Percentiles rank a stretch among this genome's conserved stretches.
These are phyloP conservation scores for Passer domesticus DNA, from an alignment of 2,113 vertebrate species.

Conservation along the genomic window DNA sequence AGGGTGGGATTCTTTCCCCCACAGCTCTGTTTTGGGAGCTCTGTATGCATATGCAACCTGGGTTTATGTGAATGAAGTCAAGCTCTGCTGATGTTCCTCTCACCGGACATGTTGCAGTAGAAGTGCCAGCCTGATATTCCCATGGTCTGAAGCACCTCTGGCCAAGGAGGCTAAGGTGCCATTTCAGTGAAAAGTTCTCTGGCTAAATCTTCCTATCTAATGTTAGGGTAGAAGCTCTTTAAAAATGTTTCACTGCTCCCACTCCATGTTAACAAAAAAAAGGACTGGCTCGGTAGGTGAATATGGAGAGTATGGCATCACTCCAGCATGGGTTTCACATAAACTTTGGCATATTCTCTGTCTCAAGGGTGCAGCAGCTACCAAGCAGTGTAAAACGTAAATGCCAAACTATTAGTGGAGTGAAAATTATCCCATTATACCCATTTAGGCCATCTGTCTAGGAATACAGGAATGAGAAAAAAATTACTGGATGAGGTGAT, in stretches of 20 bases:
- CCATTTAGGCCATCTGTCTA: background rate
- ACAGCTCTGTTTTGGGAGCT: background rate
- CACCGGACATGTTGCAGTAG: fast-evolving
- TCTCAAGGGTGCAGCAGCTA: background rate
- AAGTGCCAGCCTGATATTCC: background rate
- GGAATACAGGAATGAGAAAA: background rate
- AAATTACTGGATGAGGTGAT: background rate
- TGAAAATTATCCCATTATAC: background rate
- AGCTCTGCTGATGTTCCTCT: background rate
- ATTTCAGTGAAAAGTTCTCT: background rate
- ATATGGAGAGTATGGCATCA: background rate
- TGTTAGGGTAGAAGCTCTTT: background rate
- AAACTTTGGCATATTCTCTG: background rate
- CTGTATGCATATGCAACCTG: background rate
- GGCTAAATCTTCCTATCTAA: background rate
- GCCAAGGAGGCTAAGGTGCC: background rate
- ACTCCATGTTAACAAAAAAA: background rate
- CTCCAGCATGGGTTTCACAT: background rate
- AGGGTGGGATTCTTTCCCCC: background rate
- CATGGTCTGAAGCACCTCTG: background rate
- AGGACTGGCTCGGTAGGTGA: background rate
- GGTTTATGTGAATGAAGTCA: background rate
- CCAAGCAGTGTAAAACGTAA: background rate
- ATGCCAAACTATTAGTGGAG: background rate
- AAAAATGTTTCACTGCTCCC: background rate